Base-by-base conservation (phyloP, 2,888 invertebrate genomes). In the Drosophila siamana region DNA sequence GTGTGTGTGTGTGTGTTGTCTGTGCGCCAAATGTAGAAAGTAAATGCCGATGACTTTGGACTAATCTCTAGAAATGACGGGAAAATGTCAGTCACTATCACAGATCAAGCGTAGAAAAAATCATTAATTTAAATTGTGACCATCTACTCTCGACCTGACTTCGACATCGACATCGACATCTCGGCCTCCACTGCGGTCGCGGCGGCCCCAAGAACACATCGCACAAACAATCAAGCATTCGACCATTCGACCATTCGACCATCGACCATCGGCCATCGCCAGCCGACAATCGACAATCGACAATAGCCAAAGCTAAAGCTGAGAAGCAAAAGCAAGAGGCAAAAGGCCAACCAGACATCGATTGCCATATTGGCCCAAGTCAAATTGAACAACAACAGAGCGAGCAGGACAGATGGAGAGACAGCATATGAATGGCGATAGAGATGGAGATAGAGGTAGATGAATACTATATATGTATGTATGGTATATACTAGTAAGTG, bases 61-160 rank as follows among this genome's bases (percentile, higher is more conserved):
- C 75, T 84, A 84, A 84, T 84, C 86, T 79, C 2, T 55, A 69
- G 72, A 81, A 80, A 83, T 81, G 84, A 83, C 83, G 79, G 86
- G 73, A 82, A 84, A 84, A 80, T 84, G 84, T 86, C 81, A 84
- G 84, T 84, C 84, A 84, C 86, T 82, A 86, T 88, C 82, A 77
- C 82, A 86, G 90, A 89, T 90, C 80, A 89, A 83, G 85, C 90
- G 86, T 86, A 74, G 77, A 87, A 84, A 88, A 90, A 89, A 83
- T 87, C 89, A 90, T 89, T 90, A 90, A 88, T 86, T 86, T 84
- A 88, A 89, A 90, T 86, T 90, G 78, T 86, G 81, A 82, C 86
- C 90, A 87, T 87, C 88, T 88, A 89, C 83, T 80, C 84, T 83
- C 79, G 69, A 61, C 64, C 63, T 61, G 66, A 57, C 44, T 19